Evolutionary conservation across 2,113 vertebrate genomes (phyloP).

Genomic region (Hyla sarda): DNA sequence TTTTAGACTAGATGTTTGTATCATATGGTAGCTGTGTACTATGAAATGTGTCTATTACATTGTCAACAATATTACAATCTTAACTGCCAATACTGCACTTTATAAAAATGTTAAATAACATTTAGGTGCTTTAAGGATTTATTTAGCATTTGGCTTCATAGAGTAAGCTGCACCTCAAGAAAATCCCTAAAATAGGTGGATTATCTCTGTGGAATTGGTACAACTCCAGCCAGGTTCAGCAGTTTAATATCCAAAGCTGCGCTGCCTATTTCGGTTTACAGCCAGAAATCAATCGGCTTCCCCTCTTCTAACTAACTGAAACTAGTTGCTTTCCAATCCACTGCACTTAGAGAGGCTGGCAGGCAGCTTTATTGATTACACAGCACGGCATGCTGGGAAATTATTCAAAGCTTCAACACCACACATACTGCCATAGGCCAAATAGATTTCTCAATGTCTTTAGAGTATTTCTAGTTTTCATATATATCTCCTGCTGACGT

Average conservation of each 20-base stretch:
- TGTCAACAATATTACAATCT: no score
- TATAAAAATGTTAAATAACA: not conserved
- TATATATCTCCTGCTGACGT: constrained; percentile 4
- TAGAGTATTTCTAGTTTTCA: not conserved
- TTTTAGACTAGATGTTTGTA: no score
- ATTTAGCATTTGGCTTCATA: not conserved
- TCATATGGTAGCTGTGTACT: no score
- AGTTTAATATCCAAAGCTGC: not conserved
- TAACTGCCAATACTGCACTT: no score
- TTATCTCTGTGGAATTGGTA: constrained; percentile 13
- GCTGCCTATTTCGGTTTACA: constrained; percentile 21
- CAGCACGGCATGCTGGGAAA: constrained; percentile 40
- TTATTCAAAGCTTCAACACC: constrained; percentile 18
- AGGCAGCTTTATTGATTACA: constrained; percentile 45
- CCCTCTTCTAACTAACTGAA: constrained; percentile 37
- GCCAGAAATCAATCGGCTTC: constrained; percentile 34
- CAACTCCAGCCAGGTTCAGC: not conserved
- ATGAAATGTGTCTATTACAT: no score
- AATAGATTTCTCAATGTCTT: not conserved
- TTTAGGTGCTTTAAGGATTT: not conserved
- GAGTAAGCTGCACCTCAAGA: not conserved
- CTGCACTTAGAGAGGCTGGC: constrained; percentile 10
- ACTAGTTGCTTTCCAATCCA: constrained; percentile 51
- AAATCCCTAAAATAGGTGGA: not conserved
- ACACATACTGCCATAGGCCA: constrained; percentile 26